These are phyloP conservation scores for Hippolais icterina DNA, from an alignment of 2,113 vertebrate species.

Conservation along the genomic window DNA sequence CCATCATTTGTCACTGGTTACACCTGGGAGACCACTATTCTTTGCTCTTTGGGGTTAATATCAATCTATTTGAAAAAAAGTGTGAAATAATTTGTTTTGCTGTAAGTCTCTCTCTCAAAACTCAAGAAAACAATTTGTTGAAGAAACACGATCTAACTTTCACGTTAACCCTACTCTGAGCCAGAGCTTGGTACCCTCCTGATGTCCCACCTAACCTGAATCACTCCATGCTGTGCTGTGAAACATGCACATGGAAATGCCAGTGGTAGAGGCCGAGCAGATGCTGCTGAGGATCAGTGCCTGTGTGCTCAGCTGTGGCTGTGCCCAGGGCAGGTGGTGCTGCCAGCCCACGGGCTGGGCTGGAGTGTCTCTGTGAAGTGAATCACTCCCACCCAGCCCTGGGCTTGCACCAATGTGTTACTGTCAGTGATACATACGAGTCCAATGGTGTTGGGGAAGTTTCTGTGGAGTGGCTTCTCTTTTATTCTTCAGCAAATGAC, in stretches of 20 bases:
- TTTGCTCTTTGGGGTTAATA: neutral
- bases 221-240: neutral
- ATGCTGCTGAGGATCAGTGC: neutral
- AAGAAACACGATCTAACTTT: neutral
- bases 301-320: neutral
- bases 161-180: neutral
- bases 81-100: neutral
- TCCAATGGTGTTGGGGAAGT: fast-evolving
- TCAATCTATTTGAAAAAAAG: neutral
- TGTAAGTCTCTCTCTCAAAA: neutral
- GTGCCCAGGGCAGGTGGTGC: neutral
- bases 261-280: neutral
- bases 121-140: neutral
- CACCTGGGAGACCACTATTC: neutral
- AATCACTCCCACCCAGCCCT: neutral
- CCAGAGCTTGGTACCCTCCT: neutral
- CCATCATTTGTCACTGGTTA: neutral
- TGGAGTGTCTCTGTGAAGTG: neutral
- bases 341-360: neutral
- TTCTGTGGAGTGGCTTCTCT: neutral
- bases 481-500: neutral
- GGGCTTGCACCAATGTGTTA: fast-evolving
- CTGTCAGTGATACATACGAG: fast-evolving
- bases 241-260: neutral
- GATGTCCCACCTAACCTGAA: neutral